phyloP scores from a whole-genome alignment of 2,888 invertebrate species.

The Yponomeuta plumbellus region DNA sequence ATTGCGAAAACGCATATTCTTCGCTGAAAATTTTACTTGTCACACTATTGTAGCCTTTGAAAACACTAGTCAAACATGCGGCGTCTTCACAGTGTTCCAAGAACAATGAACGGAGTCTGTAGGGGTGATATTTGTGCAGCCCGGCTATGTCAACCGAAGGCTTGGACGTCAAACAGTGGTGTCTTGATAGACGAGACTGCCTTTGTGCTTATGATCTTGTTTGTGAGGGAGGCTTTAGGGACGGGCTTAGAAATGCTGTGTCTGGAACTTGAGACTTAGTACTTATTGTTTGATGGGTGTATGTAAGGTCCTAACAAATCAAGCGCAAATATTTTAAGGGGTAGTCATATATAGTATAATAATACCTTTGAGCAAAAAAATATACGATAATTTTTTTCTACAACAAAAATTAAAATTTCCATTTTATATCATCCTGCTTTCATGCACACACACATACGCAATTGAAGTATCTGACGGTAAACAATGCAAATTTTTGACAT shows the following conservation, averaged over 20 bases:
- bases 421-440: too few relatives aligned
- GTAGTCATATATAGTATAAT: too few relatives aligned
- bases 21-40: not conserved
- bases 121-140: not conserved
- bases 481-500: too few relatives aligned
- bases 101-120: not conserved
- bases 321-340: too few relatives aligned
- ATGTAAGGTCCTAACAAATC: too few relatives aligned
- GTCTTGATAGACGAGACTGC: not conserved
- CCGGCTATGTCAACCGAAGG: slow-evolving; percentile 6
- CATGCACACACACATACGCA: too few relatives aligned
- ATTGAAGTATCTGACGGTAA: too few relatives aligned
- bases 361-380: too few relatives aligned
- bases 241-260: not conserved
- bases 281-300: not conserved
- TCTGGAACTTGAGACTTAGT: not conserved
- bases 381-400: too few relatives aligned
- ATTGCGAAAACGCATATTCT: not conserved
- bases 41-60: not conserved
- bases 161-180: not conserved
- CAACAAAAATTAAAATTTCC: too few relatives aligned
- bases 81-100: not conserved
- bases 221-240: not conserved
- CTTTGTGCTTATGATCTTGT: slow-evolving; percentile 3
- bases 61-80: not conserved